phyloP scores from a whole-genome alignment of 2,113 vertebrate genomes.

The Gobius niger region DNA sequence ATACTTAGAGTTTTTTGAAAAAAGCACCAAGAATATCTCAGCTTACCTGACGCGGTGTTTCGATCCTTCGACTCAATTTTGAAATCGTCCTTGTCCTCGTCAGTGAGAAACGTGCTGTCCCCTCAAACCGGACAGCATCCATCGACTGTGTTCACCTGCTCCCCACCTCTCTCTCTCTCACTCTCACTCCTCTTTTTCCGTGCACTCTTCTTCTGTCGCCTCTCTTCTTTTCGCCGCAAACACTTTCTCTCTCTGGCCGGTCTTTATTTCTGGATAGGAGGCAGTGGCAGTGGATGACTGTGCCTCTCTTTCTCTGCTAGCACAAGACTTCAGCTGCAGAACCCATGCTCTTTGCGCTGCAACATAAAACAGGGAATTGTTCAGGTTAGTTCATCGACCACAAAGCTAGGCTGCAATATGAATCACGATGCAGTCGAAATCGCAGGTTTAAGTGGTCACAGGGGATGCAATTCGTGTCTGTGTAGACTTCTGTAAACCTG shows the following conservation, averaged over 20 bases:
- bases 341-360: constrained; percentile 49
- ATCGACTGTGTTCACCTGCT: constrained; percentile 80
- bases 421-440: too few relatives aligned
- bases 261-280: constrained; percentile 31
- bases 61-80: constrained; percentile 85
- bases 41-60: constrained; percentile 79
- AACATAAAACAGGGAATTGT: constrained; percentile 14
- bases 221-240: constrained; percentile 39
- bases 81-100: constrained; percentile 80
- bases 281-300: constrained; percentile 28
- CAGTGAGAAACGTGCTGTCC: constrained; percentile 80
- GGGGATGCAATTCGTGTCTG: too few relatives aligned
- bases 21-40: background rate
- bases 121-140: constrained; percentile 82
- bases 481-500: too few relatives aligned
- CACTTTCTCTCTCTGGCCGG: constrained; percentile 36
- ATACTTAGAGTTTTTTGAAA: background rate
- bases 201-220: constrained; percentile 24
- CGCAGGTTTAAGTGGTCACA: too few relatives aligned
- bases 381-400: background rate
- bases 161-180: constrained; percentile 41
- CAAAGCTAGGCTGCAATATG: background rate
- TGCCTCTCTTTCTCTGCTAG: constrained; percentile 40
- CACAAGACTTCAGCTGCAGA: constrained; percentile 34
- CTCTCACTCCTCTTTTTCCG: constrained; percentile 38